Evolutionary conservation across 2,888 invertebrate genomes (phyloP).

Genomic region (Phengaris alcon): DNA sequence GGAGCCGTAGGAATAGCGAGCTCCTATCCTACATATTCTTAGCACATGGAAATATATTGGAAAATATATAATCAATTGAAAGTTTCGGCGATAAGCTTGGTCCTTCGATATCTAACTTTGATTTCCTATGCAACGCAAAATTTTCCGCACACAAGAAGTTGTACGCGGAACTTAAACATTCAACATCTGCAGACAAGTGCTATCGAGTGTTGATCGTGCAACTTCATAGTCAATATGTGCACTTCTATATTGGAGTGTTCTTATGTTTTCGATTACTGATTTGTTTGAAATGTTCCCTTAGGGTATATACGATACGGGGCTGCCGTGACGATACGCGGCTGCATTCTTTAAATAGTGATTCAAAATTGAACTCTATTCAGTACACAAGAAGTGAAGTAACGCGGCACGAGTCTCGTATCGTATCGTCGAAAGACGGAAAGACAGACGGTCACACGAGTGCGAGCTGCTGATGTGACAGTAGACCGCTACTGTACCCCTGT

Average conservation of each 20-base stretch:
- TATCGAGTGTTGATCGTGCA: constrained; percentile 14
- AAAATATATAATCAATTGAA: constrained; percentile 18
- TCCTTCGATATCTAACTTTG: constrained; percentile 19
- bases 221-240: constrained; percentile 1
- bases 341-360: too few species aligned
- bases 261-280: background rate
- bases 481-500: too few species aligned
- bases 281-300: background rate
- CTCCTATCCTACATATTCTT: background rate
- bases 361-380: too few species aligned
- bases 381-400: too few species aligned
- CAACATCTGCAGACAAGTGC: constrained; percentile 19
- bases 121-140: constrained; percentile 25
- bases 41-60: background rate
- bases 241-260: constrained; percentile 8
- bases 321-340: too few species aligned
- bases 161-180: constrained; percentile 15
- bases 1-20: too few species aligned
- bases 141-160: constrained; percentile 20
- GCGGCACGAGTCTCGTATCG: too few species aligned
- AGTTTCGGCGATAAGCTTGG: constrained; percentile 1
- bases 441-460: too few species aligned
- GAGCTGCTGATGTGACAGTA: too few species aligned
- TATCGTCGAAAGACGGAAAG: too few species aligned
- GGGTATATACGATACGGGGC: too few species aligned